phyloP scores from a whole-genome alignment of 1,140 invertebrate species.

The Drosophila eugracilis region DNA sequence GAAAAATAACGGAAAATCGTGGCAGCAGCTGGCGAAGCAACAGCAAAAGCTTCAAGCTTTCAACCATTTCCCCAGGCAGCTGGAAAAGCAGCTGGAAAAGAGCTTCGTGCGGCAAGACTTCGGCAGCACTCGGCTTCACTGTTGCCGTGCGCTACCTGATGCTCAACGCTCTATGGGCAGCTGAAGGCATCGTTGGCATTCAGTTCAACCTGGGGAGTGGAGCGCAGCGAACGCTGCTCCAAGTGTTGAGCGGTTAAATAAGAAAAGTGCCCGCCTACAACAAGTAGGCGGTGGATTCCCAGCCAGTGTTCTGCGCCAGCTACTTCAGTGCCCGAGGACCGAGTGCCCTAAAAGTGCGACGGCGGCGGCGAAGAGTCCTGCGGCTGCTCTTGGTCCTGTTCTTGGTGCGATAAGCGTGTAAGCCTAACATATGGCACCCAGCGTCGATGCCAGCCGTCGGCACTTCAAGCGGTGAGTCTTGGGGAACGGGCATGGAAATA shows the following conservation, averaged over 20 bases:
- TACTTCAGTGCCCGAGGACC: conserved; percentile 61
- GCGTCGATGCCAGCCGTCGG: conserved; percentile 60
- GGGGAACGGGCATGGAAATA: not conserved
- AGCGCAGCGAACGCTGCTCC: conserved; percentile 71
- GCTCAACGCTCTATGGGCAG: conserved; percentile 26
- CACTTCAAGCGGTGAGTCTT: conserved; percentile 53
- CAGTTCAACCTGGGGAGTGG: conserved; percentile 84
- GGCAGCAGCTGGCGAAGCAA: conserved; percentile 54
- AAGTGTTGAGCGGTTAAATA: conserved; percentile 84
- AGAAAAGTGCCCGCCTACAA: conserved; percentile 77
- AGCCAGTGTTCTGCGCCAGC: conserved; percentile 74
- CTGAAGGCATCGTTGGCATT: conserved; percentile 13
- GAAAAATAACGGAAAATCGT: not conserved
- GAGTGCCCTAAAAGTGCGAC: conserved; percentile 46
- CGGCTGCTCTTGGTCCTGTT: conserved; percentile 15
- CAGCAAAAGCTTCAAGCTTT: conserved; percentile 64
- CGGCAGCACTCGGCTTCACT: conserved; percentile 3
- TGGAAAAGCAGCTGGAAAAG: conserved; percentile 53
- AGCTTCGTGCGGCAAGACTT: not conserved
- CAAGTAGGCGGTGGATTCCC: conserved; percentile 70
- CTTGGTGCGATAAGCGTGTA: conserved; percentile 47
- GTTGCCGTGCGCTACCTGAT: conserved; percentile 27
- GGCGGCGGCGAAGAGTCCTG: conserved; percentile 2
- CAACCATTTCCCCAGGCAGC: conserved; percentile 59
- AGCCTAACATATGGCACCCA: conserved; percentile 72